Evolutionary conservation across 2,888 invertebrate species (phyloP).

Genomic region (Agriopis marginaria): DNA sequence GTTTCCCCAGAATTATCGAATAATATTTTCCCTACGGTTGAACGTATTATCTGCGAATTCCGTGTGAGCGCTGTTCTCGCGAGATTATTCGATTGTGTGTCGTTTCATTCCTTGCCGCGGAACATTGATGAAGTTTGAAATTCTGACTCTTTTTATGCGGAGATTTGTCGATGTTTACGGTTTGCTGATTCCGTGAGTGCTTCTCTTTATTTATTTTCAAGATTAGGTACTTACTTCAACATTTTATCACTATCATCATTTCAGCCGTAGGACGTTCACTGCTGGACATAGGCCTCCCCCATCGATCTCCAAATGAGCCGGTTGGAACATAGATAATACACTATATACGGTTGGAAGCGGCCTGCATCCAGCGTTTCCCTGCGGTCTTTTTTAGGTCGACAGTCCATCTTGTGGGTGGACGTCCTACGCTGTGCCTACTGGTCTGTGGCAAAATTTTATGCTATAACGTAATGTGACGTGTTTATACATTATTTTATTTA

Average conservation of each 20-base stretch:
- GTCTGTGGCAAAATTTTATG: too few species aligned
- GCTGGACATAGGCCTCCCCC: too few species aligned
- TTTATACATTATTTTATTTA: too few species aligned
- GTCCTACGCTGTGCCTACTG: too few species aligned
- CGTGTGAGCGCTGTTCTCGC: conserved; percentile 60
- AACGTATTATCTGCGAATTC: conserved; percentile 71
- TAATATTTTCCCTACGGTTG: conserved; percentile 73
- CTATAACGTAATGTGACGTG: too few species aligned
- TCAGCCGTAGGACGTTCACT: too few species aligned
- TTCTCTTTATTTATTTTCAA: conserved; percentile 13
- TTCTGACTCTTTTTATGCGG: conserved; percentile 42
- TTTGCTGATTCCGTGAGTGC: conserved; percentile 30
- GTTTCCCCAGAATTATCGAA: conserved; percentile 75
- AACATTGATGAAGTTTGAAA: conserved; percentile 51
- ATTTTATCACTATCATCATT: background rate
- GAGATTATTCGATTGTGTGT: conserved; percentile 68
- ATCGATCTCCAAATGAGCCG: too few species aligned
- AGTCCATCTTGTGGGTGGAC: too few species aligned
- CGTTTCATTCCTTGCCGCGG: conserved; percentile 49
- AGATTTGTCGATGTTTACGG: conserved; percentile 38
- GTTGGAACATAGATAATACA: too few species aligned
- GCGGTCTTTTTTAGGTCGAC: too few species aligned
- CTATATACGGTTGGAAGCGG: too few species aligned
- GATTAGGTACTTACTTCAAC: conserved; percentile 5
- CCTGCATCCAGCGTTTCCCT: too few species aligned